Percentiles rank a stretch among this genome's conserved stretches.
Conservation (phyloP, 2,113 vertebrate species). For the Halichoeres trimaculatus region DNA sequence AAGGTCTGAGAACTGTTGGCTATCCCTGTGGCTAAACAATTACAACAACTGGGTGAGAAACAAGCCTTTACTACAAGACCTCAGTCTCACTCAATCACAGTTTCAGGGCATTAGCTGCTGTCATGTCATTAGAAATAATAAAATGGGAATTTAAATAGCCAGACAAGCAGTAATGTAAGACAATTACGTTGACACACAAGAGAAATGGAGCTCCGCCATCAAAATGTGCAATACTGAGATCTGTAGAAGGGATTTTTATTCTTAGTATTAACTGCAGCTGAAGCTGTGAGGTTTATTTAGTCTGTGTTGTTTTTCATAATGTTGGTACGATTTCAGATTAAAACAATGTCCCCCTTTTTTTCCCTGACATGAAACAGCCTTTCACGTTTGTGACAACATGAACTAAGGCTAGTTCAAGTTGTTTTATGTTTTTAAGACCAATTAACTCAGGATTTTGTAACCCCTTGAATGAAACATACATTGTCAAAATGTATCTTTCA, state of each 20-base stretch:
- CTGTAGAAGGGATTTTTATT: background rate
- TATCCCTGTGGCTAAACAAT: constrained; percentile 60
- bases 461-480: background rate
- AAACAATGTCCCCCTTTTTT: too few species aligned
- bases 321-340: background rate
- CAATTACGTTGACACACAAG: background rate
- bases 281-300: background rate
- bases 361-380: background rate
- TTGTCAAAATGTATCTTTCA: background rate
- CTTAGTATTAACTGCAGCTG: too few species aligned
- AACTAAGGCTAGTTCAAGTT: background rate
- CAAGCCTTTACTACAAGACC: constrained; percentile 13
- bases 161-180: background rate
- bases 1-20: constrained; percentile 54
- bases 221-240: background rate
- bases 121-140: background rate
- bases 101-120: constrained; percentile 6
- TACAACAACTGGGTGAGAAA: constrained; percentile 43
- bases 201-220: background rate
- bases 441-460: too few species aligned
- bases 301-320: background rate
- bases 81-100: background rate
- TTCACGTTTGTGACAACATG: background rate
- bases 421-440: too few species aligned
- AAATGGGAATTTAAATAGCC: background rate